Evolutionary conservation across 2,888 invertebrate species (phyloP), one percentile per base, ranked within the genome.

Genomic region (Platycheirus albimanus): DNA sequence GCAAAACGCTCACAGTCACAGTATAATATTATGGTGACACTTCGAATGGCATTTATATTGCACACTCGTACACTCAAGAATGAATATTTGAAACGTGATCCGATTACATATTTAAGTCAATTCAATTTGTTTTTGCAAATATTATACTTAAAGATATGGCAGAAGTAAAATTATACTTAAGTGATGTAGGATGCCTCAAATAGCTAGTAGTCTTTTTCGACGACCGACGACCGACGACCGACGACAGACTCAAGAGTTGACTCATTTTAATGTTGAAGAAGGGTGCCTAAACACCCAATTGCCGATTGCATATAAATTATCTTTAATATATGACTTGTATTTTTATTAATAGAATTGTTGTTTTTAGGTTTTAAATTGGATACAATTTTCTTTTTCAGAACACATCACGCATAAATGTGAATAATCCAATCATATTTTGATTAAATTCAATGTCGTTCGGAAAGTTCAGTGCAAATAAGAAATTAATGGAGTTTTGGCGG

Each of bases 21-120:
- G 75, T 66, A 79, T 72, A n/a, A n/a, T n/a, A n/a, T n/a, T n/a
- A n/a, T n/a, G n/a, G 72, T 72, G 64, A 51, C 54, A 33, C 64
- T 36, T 76, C 54, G 52, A 38, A 47, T 54, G 77, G 77, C 49
- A 83, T 78, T 83, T 78, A 69, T 83, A 83, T 83, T 83, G 77
- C 78, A 74, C 64, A 72, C 78, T 69, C 78, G 66, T 69, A 51
- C n/a, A n/a, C 77, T 58, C 20, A 30, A 51, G 45, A 83, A 83
- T 83, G 69, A 83, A 70, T 83, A 83, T 77, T 74, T 83, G 78
- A 83, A 74, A 83, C 83, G 83, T 83, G 83, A 83, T 74, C 69
- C 56, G 77, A 78, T 58, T 83, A 78, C 64, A 74, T 63, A 78
- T 78, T 67, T 80, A 56, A n/a, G 8, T 72, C 64, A 41, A 66